These are phyloP conservation scores for Peromyscus attwateri DNA, from an alignment of 2,797 vertebrate genomes.

Conservation along the genomic window DNA sequence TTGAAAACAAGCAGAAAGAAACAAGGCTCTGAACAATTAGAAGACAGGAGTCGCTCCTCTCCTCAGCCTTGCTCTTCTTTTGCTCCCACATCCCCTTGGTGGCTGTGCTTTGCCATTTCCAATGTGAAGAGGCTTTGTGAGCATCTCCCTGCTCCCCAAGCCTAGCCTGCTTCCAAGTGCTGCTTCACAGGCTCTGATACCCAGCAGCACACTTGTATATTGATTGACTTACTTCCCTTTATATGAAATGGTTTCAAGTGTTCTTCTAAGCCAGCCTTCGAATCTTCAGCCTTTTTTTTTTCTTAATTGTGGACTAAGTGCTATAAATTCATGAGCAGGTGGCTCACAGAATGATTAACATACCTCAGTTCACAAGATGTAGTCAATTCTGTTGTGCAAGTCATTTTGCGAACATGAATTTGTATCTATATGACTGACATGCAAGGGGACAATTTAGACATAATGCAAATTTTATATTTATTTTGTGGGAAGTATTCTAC, in stretches of 20 bases:
- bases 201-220: background rate
- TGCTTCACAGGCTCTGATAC: background rate
- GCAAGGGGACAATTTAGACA: slow-evolving; percentile 10
- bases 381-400: background rate
- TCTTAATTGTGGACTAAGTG: slow-evolving; percentile 52
- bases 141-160: accelerated
- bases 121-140: background rate
- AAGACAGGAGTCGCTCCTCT: background rate
- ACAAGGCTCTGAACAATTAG: background rate
- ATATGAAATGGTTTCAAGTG: slow-evolving; percentile 30
- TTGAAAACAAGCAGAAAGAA: slow-evolving; percentile 49
- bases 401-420: slow-evolving; percentile 57
- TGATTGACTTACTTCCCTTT: slow-evolving; percentile 32
- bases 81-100: accelerated
- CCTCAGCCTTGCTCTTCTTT: background rate
- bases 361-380: slow-evolving; percentile 13
- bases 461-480: slow-evolving; percentile 47
- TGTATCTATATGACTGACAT: background rate
- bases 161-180: background rate
- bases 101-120: background rate
- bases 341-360: slow-evolving; percentile 36
- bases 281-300: slow-evolving; percentile 30
- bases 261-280: background rate
- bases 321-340: slow-evolving; percentile 67
- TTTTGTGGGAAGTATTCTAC: slow-evolving; percentile 25